Percentiles rank a stretch among this genome's conserved stretches.
These are phyloP conservation scores for Acanthosepion esculentum DNA, from an alignment of 2,888 invertebrate genomes.

Conservation along the genomic window DNA sequence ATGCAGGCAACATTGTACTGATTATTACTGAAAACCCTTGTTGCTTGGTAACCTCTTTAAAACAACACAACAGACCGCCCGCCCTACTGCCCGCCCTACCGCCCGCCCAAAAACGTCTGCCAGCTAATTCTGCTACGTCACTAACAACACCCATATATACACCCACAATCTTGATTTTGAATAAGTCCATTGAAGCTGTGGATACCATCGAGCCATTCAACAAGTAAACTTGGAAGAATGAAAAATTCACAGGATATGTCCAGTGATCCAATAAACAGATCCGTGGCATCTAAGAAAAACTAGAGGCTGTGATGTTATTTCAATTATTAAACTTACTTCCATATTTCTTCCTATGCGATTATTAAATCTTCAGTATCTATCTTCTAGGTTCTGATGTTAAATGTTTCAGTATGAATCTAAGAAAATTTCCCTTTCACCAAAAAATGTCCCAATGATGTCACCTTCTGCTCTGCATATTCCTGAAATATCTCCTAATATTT, in stretches of 20 bases:
- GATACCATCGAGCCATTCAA: slow-evolving; percentile 11
- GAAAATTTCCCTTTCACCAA: background rate
- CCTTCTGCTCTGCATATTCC: slow-evolving; percentile 33
- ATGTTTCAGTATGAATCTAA: slow-evolving; percentile 11
- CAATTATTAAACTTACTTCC: background rate
- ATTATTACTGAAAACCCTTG: slow-evolving; percentile 14
- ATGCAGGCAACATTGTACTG: background rate
- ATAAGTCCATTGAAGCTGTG: slow-evolving; percentile 21
- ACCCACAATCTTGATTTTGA: slow-evolving; percentile 12
- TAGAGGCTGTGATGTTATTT: slow-evolving; percentile 33
- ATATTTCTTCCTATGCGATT: background rate
- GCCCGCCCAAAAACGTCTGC: slow-evolving; percentile 22
- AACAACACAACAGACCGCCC: slow-evolving; percentile 25
- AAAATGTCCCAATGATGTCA: slow-evolving; percentile 16
- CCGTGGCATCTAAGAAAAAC: slow-evolving; percentile 1
- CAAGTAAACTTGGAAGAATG: slow-evolving; percentile 12
- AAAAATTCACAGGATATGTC: slow-evolving; percentile 8
- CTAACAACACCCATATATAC: slow-evolving; percentile 33
- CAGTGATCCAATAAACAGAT: slow-evolving; percentile 1
- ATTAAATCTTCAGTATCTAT: background rate
- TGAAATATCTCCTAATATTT: background rate
- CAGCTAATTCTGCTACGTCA: slow-evolving; percentile 23
- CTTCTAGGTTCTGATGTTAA: background rate
- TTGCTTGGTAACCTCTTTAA: slow-evolving; percentile 14
- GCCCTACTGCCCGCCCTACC: background rate